A percentile compares a stretch with the other conserved stretches of the same genome.
Evolutionary conservation across 2,888 invertebrate species (phyloP).

Genomic region (Pammene fasciana): DNA sequence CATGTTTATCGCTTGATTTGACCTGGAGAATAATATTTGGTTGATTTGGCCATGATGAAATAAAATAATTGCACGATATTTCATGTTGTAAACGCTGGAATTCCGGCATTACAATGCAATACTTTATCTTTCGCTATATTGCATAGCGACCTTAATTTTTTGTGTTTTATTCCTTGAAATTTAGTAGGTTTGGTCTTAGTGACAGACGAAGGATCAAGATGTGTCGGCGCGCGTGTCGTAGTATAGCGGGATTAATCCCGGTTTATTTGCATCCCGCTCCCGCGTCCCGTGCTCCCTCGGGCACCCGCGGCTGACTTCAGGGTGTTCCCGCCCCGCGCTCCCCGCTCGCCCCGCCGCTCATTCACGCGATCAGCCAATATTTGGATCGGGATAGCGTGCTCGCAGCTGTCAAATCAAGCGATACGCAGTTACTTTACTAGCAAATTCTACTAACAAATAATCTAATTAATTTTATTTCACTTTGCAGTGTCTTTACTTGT

Average conservation of each 20-base stretch:
- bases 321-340: conserved; percentile 58
- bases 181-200: conserved; percentile 3
- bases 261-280: conserved; percentile 73
- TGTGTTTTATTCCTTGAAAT: conserved; percentile 6
- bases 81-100: conserved; percentile 48
- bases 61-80: conserved; percentile 11
- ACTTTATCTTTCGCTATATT: conserved; percentile 34
- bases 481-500: conserved; percentile 82
- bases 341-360: conserved; percentile 64
- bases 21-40: conserved; percentile 43
- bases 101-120: conserved; percentile 45
- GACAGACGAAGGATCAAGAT: conserved; percentile 53
- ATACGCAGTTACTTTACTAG: conserved; percentile 56
- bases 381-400: conserved; percentile 77
- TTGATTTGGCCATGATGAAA: conserved; percentile 7
- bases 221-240: conserved; percentile 54
- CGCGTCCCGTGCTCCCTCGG: conserved; percentile 62
- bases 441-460: conserved; percentile 54
- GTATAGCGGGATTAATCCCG: conserved; percentile 72
- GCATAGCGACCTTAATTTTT: conserved; percentile 28
- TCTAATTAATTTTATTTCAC: conserved; percentile 58
- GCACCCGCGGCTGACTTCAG: conserved; percentile 68
- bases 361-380: conserved; percentile 72
- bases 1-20: conserved; percentile 65
- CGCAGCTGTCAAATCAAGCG: conserved; percentile 82